A percentile compares a stretch with the other conserved stretches of the same genome.
phyloP scores from a whole-genome alignment of 2,113 vertebrate species.

The Xyrauchen texanus region DNA sequence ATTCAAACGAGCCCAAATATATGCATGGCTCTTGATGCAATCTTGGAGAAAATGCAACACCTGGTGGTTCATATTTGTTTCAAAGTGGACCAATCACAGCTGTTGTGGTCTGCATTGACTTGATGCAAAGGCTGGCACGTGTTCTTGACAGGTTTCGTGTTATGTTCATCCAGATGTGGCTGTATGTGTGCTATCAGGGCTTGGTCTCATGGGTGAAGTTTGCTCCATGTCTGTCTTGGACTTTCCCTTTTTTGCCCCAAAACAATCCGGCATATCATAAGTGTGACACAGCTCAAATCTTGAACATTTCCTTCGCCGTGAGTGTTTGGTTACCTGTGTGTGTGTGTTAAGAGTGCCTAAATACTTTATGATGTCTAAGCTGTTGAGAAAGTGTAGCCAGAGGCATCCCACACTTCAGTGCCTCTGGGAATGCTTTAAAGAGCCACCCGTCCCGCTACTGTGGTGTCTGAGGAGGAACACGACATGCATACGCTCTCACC shows the following conservation, averaged over 20 bases:
- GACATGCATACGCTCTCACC: constrained; percentile 24
- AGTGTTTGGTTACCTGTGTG: constrained; percentile 30
- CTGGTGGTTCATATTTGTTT: no score
- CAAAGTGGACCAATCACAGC: no score
- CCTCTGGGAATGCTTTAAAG: constrained; percentile 27
- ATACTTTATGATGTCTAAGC: constrained; percentile 50
- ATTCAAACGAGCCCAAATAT: no score
- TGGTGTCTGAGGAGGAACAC: constrained; percentile 5
- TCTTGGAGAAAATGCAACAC: no score
- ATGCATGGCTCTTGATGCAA: no score
- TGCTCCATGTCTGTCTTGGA: not conserved
- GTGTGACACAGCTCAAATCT: not conserved
- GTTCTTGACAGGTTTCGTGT: no score
- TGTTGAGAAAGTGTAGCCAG: constrained; percentile 49
- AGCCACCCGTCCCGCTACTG: not conserved
- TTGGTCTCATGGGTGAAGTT: not conserved
- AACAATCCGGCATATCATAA: not conserved
- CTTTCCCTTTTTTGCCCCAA: no score
- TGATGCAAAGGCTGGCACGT: no score
- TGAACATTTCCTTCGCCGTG: not conserved
- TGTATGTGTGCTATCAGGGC: no score
- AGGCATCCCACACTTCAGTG: constrained; percentile 46
- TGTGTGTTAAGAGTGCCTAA: constrained; percentile 43
- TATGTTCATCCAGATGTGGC: no score
- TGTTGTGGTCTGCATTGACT: no score